Conservation (phyloP, 2,113 vertebrate species). For the Actenoides lindsayi region DNA sequence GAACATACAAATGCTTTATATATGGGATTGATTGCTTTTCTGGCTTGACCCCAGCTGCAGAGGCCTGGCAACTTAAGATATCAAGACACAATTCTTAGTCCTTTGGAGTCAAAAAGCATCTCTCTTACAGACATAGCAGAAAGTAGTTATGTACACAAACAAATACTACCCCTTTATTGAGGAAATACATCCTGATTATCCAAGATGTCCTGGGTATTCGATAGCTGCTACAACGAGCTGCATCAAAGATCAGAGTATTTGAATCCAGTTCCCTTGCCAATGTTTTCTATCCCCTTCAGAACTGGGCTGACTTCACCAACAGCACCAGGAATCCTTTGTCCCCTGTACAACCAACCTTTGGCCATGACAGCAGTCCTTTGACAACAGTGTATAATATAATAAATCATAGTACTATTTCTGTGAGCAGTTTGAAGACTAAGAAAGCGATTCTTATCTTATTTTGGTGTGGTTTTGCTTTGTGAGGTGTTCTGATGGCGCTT, state of each 20-base stretch:
- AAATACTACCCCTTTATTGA: not conserved
- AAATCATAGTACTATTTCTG: not conserved
- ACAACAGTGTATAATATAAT: not conserved
- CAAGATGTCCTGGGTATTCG: not conserved
- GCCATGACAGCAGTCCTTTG: not conserved
- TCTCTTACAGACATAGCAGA: not conserved
- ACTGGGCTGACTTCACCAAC: not conserved
- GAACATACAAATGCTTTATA: not conserved
- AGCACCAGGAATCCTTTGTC: not conserved
- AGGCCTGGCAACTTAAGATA: not conserved
- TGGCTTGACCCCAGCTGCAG: not conserved
- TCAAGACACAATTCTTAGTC: not conserved
- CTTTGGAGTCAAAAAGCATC: not conserved
- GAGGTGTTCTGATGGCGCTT: not conserved
- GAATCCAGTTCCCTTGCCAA: not conserved
- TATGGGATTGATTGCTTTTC: not conserved
- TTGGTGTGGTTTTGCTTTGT: not conserved
- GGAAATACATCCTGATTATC: not conserved
- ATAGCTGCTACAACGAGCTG: not conserved
- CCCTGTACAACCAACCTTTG: not conserved
- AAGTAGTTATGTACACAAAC: not conserved
- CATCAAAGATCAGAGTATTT: not conserved
- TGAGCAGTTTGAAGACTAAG: not conserved
- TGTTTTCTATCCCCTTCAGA: not conserved
- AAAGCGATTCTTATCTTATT: not conserved